Evolutionary conservation across 2,113 vertebrate genomes (phyloP).

Genomic region (Aleadryas rufinucha): DNA sequence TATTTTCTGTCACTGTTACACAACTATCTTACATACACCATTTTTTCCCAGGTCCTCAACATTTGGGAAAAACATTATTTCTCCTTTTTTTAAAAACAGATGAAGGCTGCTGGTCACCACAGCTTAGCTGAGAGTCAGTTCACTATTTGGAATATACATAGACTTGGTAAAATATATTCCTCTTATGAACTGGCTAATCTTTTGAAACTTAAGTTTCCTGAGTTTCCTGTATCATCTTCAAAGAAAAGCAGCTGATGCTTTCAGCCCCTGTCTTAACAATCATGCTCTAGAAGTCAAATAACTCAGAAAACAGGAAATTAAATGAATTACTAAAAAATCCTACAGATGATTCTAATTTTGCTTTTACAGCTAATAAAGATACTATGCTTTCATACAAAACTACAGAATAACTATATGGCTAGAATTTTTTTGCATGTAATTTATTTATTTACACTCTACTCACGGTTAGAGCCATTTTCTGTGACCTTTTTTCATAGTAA

Average conservation of each 20-base stretch:
- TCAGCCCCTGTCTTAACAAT: not conserved
- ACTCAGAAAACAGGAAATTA: conserved; percentile 76
- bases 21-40: not conserved
- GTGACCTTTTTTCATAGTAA: not conserved
- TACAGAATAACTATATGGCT: not conserved
- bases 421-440: not conserved
- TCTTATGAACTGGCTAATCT: conserved; percentile 25
- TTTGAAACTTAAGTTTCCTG: conserved; percentile 59
- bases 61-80: conserved; percentile 24
- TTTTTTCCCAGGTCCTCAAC: not conserved
- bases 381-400: not conserved
- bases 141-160: conserved; percentile 9
- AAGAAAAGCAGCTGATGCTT: conserved; percentile 35
- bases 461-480: not conserved
- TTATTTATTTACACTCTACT: not conserved
- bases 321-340: conserved; percentile 60
- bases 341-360: conserved; percentile 61
- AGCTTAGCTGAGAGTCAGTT: not conserved
- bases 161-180: conserved; percentile 42
- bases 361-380: conserved; percentile 57
- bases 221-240: conserved; percentile 67
- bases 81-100: not conserved
- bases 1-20: conserved; percentile 20
- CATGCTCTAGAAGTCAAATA: conserved; percentile 51
- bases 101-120: not conserved